Percentiles rank a stretch among this genome's conserved stretches.
These are phyloP conservation scores for Aphidoletes aphidimyza DNA, from an alignment of 2,888 invertebrate genomes.

Conservation along the genomic window DNA sequence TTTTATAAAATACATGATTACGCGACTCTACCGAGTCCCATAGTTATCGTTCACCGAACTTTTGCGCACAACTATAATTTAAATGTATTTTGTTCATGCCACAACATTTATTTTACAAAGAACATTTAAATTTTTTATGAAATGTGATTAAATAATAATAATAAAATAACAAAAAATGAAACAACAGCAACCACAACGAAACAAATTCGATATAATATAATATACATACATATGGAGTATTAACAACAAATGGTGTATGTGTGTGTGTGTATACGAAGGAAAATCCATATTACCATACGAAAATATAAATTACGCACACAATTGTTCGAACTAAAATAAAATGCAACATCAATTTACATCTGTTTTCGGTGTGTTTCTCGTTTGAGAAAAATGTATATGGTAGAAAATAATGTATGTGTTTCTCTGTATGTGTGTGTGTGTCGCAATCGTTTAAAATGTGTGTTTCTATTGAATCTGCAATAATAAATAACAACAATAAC, in stretches of 20 bases:
- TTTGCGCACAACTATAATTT: constrained; percentile 1
- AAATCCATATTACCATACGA: constrained; percentile 41
- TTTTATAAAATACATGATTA: constrained; percentile 41
- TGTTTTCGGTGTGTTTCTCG: neutral
- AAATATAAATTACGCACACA: constrained; percentile 27
- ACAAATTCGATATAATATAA: too few relatives aligned
- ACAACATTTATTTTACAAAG: constrained; percentile 26
- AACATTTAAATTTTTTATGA: constrained; percentile 45
- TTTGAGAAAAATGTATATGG: neutral
- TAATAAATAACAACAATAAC: too few relatives aligned
- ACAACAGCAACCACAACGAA: neutral
- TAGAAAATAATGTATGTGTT: neutral
- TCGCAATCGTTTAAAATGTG: too few relatives aligned
- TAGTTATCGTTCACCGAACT: constrained; percentile 38
- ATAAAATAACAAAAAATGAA: too few relatives aligned
- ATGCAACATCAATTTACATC: constrained; percentile 34
- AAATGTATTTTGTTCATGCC: constrained; percentile 14
- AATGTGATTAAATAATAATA: neutral
- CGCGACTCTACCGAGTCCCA: neutral
- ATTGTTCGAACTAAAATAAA: constrained; percentile 40
- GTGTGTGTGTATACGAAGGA: neutral
- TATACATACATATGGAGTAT: too few relatives aligned
- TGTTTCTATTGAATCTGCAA: too few relatives aligned
- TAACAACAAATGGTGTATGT: neutral
- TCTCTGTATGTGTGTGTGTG: neutral